Evolutionary conservation across 2,888 invertebrate genomes (phyloP).

Genomic region (Scaptomyza tumidula): DNA sequence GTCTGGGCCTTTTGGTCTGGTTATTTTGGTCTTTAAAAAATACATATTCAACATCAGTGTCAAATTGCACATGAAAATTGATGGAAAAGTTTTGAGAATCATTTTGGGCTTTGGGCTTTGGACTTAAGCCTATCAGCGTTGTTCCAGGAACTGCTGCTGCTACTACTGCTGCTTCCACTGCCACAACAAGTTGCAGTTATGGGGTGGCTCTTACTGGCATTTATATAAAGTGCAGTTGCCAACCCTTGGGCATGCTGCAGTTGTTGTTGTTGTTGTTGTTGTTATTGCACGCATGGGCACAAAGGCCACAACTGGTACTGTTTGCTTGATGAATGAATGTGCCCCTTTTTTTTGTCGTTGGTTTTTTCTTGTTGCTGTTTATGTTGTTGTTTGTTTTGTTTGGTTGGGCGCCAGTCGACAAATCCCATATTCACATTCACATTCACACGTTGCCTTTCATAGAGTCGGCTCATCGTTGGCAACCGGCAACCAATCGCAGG

Average conservation of each 20-base stretch:
- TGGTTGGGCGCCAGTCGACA: slow-evolving; percentile 39
- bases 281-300: slow-evolving; percentile 39
- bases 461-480: slow-evolving; percentile 66
- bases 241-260: slow-evolving; percentile 44
- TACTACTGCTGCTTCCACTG: not conserved
- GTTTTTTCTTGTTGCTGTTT: slow-evolving; percentile 6
- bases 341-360: slow-evolving; percentile 18
- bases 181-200: slow-evolving; percentile 24
- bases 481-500: slow-evolving; percentile 71
- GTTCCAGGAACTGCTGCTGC: not conserved
- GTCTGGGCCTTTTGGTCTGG: slow-evolving; percentile 5
- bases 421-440: slow-evolving; percentile 8
- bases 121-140: slow-evolving; percentile 22
- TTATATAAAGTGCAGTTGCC: slow-evolving; percentile 49
- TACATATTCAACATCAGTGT: not conserved
- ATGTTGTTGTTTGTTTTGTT: slow-evolving; percentile 10
- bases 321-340: slow-evolving; percentile 54
- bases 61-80: not conserved
- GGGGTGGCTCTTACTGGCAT: slow-evolving; percentile 35
- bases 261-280: slow-evolving; percentile 17
- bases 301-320: slow-evolving; percentile 26
- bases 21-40: not conserved
- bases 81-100: not conserved
- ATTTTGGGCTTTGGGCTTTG: not conserved
- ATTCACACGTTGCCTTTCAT: slow-evolving; percentile 3